phyloP scores from a whole-genome alignment of 2,797 vertebrate genomes.

The Cottoperca gobio region DNA sequence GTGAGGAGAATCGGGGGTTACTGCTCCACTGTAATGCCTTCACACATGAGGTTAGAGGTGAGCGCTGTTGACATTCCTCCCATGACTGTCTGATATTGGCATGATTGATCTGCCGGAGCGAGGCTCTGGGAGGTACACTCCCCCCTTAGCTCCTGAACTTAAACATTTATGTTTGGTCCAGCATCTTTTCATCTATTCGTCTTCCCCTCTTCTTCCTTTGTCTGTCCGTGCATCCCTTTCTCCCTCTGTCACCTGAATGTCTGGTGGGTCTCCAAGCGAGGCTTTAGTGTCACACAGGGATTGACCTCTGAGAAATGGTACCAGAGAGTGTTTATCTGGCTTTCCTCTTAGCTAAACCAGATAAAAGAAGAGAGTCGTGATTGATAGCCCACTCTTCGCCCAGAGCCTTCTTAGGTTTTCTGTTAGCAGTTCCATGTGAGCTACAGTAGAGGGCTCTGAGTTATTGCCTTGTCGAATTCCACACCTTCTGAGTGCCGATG shows the following conservation, averaged over 20 bases:
- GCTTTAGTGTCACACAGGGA: slow-evolving; percentile 69
- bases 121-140: slow-evolving; percentile 69
- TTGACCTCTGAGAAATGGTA: slow-evolving; percentile 71
- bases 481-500: slow-evolving; percentile 70
- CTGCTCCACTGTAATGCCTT: slow-evolving; percentile 76
- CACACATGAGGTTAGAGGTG: slow-evolving; percentile 79
- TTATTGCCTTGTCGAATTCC: slow-evolving; percentile 78
- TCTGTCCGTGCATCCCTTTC: slow-evolving; percentile 28
- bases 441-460: slow-evolving; percentile 71
- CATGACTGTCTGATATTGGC: slow-evolving; percentile 80
- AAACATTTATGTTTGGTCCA: slow-evolving; percentile 77
- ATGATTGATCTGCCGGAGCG: slow-evolving; percentile 73
- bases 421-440: slow-evolving; percentile 71
- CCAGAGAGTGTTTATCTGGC: slow-evolving; percentile 77
- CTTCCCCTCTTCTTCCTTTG: slow-evolving; percentile 21
- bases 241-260: slow-evolving; percentile 54
- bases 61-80: slow-evolving; percentile 82
- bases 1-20: slow-evolving; percentile 76
- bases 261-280: slow-evolving; percentile 69
- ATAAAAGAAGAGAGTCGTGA: slow-evolving; percentile 76
- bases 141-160: slow-evolving; percentile 69
- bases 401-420: slow-evolving; percentile 55
- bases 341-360: slow-evolving; percentile 74
- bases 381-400: slow-evolving; percentile 69
- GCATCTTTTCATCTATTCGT: slow-evolving; percentile 36